These are phyloP conservation scores for Clunio marinus DNA, from an alignment of 2,888 invertebrate genomes.

Conservation along the genomic window DNA sequence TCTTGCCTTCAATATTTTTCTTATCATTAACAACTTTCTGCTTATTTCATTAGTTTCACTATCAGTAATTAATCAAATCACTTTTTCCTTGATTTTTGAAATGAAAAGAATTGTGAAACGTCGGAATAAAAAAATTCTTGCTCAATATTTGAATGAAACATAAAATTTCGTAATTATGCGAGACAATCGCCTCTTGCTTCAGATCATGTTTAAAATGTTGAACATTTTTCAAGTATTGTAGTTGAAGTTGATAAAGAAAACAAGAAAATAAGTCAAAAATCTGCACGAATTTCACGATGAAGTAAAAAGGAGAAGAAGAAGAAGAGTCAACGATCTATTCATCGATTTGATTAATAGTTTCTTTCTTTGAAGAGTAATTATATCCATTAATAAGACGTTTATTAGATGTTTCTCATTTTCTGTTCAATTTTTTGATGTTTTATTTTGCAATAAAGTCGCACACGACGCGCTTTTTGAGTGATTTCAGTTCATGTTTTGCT, in stretches of 20 bases:
- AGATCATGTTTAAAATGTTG: too few relatives aligned
- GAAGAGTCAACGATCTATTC: constrained; percentile 6
- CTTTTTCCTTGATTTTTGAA: too few relatives aligned
- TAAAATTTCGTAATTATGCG: too few relatives aligned
- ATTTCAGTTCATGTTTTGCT: not conserved
- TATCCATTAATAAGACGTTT: constrained; percentile 24
- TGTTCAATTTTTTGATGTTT: not conserved
- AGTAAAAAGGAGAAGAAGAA: not conserved
- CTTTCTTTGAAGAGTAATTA: constrained; percentile 26
- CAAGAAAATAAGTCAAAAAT: not conserved
- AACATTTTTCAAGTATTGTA: not conserved
- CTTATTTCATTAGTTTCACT: too few relatives aligned
- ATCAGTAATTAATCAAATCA: too few relatives aligned
- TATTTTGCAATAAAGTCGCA: not conserved
- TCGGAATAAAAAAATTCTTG: too few relatives aligned
- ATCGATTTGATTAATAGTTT: constrained; percentile 28
- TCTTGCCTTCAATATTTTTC: too few relatives aligned
- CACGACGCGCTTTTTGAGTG: not conserved
- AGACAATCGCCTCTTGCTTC: too few relatives aligned
- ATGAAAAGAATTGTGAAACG: too few relatives aligned
- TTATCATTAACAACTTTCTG: too few relatives aligned
- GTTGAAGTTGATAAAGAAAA: not conserved
- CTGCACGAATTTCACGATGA: not conserved
- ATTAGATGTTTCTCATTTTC: not conserved
- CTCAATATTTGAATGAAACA: too few relatives aligned